Percentiles rank a stretch among this genome's conserved stretches.
These are phyloP conservation scores for Xanthorhoe spadicearia DNA, from an alignment of 2,888 invertebrate genomes.

Conservation along the genomic window DNA sequence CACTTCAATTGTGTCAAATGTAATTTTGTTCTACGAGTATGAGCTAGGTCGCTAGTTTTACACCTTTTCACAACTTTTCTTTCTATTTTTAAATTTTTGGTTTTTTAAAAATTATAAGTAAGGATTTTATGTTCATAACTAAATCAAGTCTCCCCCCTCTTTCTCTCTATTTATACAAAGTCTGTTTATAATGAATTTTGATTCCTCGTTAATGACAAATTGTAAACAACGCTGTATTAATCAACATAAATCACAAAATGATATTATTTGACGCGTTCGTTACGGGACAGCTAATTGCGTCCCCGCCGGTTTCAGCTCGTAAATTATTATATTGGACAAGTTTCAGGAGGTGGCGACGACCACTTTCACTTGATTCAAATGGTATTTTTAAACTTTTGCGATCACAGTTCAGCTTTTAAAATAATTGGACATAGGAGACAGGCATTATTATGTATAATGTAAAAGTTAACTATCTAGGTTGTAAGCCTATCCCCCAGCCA, in stretches of 20 bases:
- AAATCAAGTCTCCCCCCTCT: too few relatives aligned
- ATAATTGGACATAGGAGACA: too few relatives aligned
- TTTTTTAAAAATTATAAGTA: too few relatives aligned
- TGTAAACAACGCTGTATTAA: constrained; percentile 65
- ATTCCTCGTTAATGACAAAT: constrained; percentile 23
- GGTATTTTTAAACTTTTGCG: too few relatives aligned
- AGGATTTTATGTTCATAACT: too few relatives aligned
- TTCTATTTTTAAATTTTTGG: background rate
- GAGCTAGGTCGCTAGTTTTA: background rate
- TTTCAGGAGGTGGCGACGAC: constrained; percentile 38
- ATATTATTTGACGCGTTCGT: constrained; percentile 83
- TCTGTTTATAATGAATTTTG: background rate
- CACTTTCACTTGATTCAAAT: background rate
- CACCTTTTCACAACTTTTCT: background rate
- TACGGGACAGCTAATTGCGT: constrained; percentile 81
- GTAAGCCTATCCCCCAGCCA: too few relatives aligned
- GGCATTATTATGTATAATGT: too few relatives aligned
- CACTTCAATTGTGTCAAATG: constrained; percentile 58
- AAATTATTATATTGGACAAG: constrained; percentile 71
- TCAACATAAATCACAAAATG: constrained; percentile 80
- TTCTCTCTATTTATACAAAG: background rate
- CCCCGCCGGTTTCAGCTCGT: constrained; percentile 73
- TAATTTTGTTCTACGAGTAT: constrained; percentile 39
- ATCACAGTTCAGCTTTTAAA: too few relatives aligned
- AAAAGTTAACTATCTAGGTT: too few relatives aligned